A percentile compares a stretch with the other conserved stretches of the same genome.
Evolutionary conservation across 2,113 vertebrate species (phyloP).

Genomic region (Vulpes lagopus): DNA sequence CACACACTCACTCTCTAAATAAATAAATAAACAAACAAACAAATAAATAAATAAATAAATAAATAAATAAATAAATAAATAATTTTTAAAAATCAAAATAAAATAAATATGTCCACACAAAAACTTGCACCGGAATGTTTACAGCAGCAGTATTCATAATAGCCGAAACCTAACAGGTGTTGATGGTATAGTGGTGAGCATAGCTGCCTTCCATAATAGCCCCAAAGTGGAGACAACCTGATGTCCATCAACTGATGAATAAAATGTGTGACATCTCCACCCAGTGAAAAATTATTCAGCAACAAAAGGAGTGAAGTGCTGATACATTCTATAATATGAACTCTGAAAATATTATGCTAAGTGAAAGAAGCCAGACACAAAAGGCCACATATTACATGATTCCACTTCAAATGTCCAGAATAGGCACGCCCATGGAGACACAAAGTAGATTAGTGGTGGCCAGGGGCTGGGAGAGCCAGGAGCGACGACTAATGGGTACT

Average conservation of each 20-base stretch:
- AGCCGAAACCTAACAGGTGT: slow-evolving; percentile 40
- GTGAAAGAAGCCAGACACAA: neutral
- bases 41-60: neutral
- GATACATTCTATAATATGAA: neutral
- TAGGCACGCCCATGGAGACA: neutral
- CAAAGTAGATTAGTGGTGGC: neutral
- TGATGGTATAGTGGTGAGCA: slow-evolving; percentile 90
- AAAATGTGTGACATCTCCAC: neutral
- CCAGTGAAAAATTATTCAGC: neutral
- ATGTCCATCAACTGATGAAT: neutral
- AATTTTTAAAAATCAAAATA: neutral
- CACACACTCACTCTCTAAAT: neutral
- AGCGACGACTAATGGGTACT: neutral
- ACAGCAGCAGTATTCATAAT: neutral
- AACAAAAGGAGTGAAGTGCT: neutral
- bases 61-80: neutral
- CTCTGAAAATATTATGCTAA: neutral
- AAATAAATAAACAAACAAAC: too few relatives aligned
- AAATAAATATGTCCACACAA: neutral
- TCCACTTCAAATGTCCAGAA: neutral
- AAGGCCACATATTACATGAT: neutral
- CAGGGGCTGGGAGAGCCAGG: neutral
- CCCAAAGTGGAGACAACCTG: neutral
- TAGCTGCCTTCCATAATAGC: slow-evolving; percentile 88
- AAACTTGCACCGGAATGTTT: neutral